These are phyloP conservation scores for Ibidorhyncha struthersii DNA, from an alignment of 2,113 vertebrate species.

Conservation along the genomic window DNA sequence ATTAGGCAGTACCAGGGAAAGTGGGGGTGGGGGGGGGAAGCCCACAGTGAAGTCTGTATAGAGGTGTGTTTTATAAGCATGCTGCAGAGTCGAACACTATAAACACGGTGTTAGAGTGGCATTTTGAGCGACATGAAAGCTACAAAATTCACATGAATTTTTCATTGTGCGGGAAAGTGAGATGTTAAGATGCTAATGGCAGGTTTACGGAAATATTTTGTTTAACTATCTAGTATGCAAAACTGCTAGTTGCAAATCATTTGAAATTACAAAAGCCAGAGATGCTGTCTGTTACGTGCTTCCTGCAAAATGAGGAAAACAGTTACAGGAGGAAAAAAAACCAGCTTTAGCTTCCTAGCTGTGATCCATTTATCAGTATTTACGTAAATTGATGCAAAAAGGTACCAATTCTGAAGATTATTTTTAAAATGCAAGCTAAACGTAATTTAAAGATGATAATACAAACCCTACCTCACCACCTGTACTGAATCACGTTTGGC, in stretches of 20 bases:
- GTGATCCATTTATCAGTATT: not conserved
- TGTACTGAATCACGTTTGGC: slow-evolving; percentile 24
- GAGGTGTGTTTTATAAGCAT: slow-evolving; percentile 39
- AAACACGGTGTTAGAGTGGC: slow-evolving; percentile 29
- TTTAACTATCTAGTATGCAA: slow-evolving; percentile 56
- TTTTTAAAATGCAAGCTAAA: slow-evolving; percentile 25
- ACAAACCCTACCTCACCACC: slow-evolving; percentile 39
- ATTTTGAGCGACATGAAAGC: slow-evolving; percentile 44
- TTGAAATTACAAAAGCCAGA: slow-evolving; percentile 10
- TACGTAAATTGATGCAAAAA: not conserved
- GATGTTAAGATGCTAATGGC: slow-evolving; percentile 56
- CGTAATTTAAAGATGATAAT: not conserved
- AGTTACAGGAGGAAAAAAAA: not conserved
- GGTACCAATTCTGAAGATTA: not conserved
- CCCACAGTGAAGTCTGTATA: not conserved
- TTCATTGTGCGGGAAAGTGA: slow-evolving; percentile 59
- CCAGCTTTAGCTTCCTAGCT: not conserved
- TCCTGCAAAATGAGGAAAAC: not conserved
- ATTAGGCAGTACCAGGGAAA: not conserved
- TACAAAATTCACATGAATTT: slow-evolving; percentile 46
- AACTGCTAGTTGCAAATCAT: slow-evolving; percentile 19
- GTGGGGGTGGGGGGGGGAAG: too few relatives aligned
- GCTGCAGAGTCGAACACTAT: slow-evolving; percentile 23
- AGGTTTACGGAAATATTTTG: slow-evolving; percentile 63
- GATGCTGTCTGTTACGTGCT: not conserved